These are phyloP conservation scores for Fratercula arctica DNA, from an alignment of 2,797 vertebrate species.

Conservation along the genomic window DNA sequence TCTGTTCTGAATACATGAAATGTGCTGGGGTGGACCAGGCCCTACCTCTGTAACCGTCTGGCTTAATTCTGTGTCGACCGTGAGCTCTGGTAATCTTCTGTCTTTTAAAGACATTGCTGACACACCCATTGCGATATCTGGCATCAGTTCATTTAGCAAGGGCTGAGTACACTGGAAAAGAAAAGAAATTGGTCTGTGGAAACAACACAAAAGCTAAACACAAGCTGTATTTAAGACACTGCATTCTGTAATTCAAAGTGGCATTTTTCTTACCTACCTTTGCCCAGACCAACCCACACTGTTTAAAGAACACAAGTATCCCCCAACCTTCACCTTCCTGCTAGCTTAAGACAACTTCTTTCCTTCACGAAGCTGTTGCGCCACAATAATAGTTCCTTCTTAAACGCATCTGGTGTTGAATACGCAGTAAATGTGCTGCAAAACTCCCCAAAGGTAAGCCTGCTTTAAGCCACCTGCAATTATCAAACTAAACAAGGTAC, in stretches of 20 bases:
- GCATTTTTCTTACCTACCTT: background rate
- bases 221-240: background rate
- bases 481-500: background rate
- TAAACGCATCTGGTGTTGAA: background rate
- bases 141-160: slow-evolving; percentile 95
- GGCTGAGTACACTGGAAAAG: slow-evolving; percentile 86
- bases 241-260: background rate
- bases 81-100: slow-evolving; percentile 89
- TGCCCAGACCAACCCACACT: background rate
- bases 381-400: background rate
- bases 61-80: slow-evolving; percentile 85
- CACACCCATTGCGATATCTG: slow-evolving; percentile 96
- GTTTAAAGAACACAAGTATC: background rate
- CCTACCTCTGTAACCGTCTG: slow-evolving; percentile 75
- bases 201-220: background rate
- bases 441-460: background rate
- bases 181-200: background rate
- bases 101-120: slow-evolving; percentile 94
- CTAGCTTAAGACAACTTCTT: background rate
- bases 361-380: background rate
- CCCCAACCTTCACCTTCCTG: background rate
- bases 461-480: background rate
- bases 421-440: background rate
- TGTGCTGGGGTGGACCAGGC: slow-evolving; percentile 78
- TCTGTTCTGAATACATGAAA: slow-evolving; percentile 81